Conservation (phyloP, 2,888 invertebrate species). For the Oasisia sp. region DNA sequence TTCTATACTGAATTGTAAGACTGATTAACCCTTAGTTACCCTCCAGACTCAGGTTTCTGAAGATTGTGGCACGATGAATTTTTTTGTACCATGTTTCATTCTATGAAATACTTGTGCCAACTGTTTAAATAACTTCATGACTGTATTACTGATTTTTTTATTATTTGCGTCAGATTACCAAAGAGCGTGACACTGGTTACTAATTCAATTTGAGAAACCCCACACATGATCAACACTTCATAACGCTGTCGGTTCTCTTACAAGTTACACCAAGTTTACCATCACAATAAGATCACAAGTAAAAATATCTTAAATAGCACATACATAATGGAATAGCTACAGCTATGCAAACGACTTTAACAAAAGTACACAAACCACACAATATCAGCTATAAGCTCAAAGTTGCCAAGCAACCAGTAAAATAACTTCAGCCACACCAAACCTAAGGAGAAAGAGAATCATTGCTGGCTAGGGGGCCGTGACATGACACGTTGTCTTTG, state of each 20-base stretch:
- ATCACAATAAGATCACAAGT: neutral
- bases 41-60: no score
- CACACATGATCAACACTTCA: neutral
- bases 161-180: neutral
- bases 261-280: neutral
- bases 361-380: neutral
- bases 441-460: neutral
- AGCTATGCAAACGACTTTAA: neutral
- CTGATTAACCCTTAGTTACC: no score
- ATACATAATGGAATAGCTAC: neutral
- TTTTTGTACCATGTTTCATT: neutral
- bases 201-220: neutral
- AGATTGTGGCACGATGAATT: neutral
- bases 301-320: neutral
- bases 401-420: neutral
- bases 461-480: neutral
- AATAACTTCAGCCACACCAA: neutral
- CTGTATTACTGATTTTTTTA: neutral
- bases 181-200: neutral
- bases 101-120: neutral
- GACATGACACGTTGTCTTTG: neutral
- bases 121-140: neutral
- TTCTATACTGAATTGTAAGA: no score
- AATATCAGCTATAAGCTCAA: neutral
- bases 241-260: neutral